Evolutionary conservation across 2,888 invertebrate genomes (phyloP).

Genomic region (Laothoe populi): DNA sequence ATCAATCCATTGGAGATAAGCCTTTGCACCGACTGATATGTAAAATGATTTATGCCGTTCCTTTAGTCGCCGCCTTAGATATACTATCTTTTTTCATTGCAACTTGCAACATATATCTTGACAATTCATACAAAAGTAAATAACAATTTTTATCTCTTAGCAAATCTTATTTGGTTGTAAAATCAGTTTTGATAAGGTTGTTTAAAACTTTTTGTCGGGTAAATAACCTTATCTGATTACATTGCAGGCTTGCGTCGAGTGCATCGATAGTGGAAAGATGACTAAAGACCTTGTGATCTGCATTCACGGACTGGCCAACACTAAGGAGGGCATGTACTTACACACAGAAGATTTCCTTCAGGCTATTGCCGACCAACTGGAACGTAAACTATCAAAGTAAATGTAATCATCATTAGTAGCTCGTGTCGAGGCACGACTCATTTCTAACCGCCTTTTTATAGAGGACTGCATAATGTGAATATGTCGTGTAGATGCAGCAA

Average conservation of each 20-base stretch:
- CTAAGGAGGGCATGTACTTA: constrained; percentile 92
- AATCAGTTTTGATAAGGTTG: constrained; percentile 13
- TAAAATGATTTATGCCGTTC: background rate
- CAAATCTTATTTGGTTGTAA: constrained; percentile 17
- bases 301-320: constrained; percentile 92
- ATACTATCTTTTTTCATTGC: background rate
- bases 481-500: background rate
- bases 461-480: constrained; percentile 3
- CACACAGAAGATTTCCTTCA: constrained; percentile 94
- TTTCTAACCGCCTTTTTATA: background rate
- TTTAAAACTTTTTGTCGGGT: background rate
- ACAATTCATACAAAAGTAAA: background rate
- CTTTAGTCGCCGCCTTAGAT: background rate
- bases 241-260: constrained; percentile 89
- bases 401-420: constrained; percentile 11
- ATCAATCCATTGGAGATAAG: too few relatives aligned
- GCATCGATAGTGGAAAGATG: constrained; percentile 92
- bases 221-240: constrained; percentile 17
- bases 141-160: background rate
- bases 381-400: constrained; percentile 76
- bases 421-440: background rate
- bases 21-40: too few relatives aligned
- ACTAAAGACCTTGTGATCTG: constrained; percentile 95
- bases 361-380: constrained; percentile 90
- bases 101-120: background rate